phyloP scores from a whole-genome alignment of 2,888 invertebrate genomes.

The Macrosiphum euphorbiae region DNA sequence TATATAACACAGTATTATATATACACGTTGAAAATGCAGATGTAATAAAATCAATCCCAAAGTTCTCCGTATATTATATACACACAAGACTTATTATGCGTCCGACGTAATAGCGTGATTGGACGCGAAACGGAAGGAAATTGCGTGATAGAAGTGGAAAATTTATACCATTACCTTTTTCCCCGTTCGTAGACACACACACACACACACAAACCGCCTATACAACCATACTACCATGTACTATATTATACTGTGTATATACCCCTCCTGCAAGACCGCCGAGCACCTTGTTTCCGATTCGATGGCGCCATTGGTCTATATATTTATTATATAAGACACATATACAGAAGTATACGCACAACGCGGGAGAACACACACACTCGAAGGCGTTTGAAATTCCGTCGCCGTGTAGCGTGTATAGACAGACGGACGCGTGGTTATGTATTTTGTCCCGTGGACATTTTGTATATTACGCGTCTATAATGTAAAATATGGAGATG shows the following conservation, averaged over 20 bases:
- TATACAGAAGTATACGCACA: background rate
- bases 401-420: background rate
- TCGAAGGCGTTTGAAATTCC: background rate
- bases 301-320: slow-evolving; percentile 56
- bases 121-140: slow-evolving; percentile 65
- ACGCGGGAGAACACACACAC: background rate
- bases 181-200: slow-evolving; percentile 8
- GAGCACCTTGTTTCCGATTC: slow-evolving; percentile 51
- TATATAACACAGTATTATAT: slow-evolving; percentile 22
- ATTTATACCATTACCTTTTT: slow-evolving; percentile 60
- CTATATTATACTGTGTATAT: background rate
- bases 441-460: slow-evolving; percentile 2
- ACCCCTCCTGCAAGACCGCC: slow-evolving; percentile 24
- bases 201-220: background rate
- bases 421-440: background rate
- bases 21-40: slow-evolving; percentile 57
- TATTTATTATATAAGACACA: slow-evolving; percentile 16
- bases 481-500: background rate
- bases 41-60: slow-evolving; percentile 65
- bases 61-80: slow-evolving; percentile 37
- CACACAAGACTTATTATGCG: slow-evolving; percentile 63
- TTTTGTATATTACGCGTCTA: background rate
- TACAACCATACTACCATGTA: background rate
- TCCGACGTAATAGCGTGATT: slow-evolving; percentile 64
- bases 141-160: slow-evolving; percentile 64